Evolutionary conservation across 2,888 invertebrate genomes (phyloP).

Genomic region (Tinea trinotella): DNA sequence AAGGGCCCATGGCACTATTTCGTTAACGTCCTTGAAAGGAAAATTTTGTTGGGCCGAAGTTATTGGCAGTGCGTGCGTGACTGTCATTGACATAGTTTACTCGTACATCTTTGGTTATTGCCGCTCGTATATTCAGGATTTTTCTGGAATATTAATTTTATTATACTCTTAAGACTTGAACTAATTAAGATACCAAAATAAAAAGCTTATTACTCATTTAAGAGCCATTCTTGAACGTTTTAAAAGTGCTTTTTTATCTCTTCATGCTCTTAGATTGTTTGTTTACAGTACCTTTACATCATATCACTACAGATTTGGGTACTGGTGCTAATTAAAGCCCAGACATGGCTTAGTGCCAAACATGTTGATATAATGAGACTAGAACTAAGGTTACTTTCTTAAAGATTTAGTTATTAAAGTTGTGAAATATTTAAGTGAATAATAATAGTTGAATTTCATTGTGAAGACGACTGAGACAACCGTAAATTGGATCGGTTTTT

Average conservation of each 20-base stretch:
- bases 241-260: neutral
- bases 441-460: neutral
- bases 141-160: neutral
- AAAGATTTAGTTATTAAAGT: neutral
- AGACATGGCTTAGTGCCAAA: conserved; percentile 15
- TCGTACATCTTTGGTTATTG: conserved; percentile 1
- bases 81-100: conserved; percentile 35
- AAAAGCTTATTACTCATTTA: neutral
- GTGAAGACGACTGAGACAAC: no score
- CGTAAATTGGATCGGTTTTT: no score
- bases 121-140: neutral
- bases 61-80: conserved; percentile 34
- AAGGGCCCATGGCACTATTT: conserved; percentile 18
- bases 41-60: conserved; percentile 32
- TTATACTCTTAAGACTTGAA: no score
- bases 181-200: neutral
- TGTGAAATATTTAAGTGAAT: neutral
- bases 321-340: conserved; percentile 10
- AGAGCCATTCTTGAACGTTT: no score
- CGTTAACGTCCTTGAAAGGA: conserved; percentile 41
- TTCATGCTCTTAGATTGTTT: conserved; percentile 7
- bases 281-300: conserved; percentile 8
- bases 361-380: conserved; percentile 4
- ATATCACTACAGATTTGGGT: conserved; percentile 10
- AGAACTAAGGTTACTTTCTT: neutral